Evolutionary conservation across 2,797 vertebrate species (phyloP).

Genomic region (Channa striata): DNA sequence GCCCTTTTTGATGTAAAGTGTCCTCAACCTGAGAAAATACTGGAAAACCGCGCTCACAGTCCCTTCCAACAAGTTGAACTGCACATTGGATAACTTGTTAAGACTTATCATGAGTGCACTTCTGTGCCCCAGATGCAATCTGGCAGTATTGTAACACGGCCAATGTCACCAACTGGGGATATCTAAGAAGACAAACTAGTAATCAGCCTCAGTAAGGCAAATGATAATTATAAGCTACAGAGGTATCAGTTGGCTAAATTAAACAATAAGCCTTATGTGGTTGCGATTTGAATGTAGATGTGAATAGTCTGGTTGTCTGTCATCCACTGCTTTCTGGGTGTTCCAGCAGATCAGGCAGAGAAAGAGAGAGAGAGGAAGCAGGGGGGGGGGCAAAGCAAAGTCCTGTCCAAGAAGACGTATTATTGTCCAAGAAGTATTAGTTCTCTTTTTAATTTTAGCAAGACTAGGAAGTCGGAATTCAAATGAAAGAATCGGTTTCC

Average conservation of each 20-base stretch:
- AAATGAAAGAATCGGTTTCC: slow-evolving; percentile 90
- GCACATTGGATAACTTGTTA: slow-evolving; percentile 23
- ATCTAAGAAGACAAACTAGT: slow-evolving; percentile 46
- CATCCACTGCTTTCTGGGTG: slow-evolving; percentile 71
- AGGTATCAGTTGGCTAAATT: slow-evolving; percentile 55
- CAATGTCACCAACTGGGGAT: slow-evolving; percentile 43
- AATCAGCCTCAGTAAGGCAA: slow-evolving; percentile 35
- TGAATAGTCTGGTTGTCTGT: slow-evolving; percentile 70
- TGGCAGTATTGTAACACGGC: slow-evolving; percentile 25
- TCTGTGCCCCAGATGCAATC: slow-evolving; percentile 28
- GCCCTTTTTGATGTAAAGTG: too few relatives aligned
- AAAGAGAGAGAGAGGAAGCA: slow-evolving; percentile 1
- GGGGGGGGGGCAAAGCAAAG: slow-evolving; percentile 66
- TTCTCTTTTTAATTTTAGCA: slow-evolving; percentile 88
- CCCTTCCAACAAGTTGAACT: slow-evolving; percentile 7
- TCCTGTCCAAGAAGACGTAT: slow-evolving; percentile 86
- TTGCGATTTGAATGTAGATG: slow-evolving; percentile 58
- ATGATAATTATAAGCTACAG: slow-evolving; percentile 52
- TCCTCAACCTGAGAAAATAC: neutral
- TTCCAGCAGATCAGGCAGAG: slow-evolving; percentile 74
- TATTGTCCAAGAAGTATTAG: slow-evolving; percentile 88
- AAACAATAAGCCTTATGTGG: slow-evolving; percentile 64
- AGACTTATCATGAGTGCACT: slow-evolving; percentile 35
- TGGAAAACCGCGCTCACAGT: neutral
- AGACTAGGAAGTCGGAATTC: slow-evolving; percentile 86